Conservation (phyloP, 2,888 invertebrate genomes). For the Lasioglossum zephyrum region DNA sequence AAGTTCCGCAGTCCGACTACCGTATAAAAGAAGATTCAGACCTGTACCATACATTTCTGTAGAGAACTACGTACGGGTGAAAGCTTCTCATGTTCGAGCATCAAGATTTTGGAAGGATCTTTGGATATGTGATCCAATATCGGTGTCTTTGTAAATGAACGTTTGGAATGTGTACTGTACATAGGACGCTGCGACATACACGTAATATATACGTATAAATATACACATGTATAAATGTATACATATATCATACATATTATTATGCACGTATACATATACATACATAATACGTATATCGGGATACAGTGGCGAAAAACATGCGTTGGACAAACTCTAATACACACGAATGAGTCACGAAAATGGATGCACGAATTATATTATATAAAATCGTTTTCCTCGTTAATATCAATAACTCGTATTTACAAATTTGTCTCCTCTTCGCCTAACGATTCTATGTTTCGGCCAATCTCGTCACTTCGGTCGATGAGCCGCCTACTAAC, state of each 20-base stretch:
- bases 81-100: slow-evolving; percentile 10
- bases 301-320: slow-evolving; percentile 11
- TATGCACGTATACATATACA: not conserved
- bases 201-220: not conserved
- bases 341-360: slow-evolving; percentile 35
- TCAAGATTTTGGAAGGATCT: slow-evolving; percentile 7
- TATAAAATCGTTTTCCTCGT: slow-evolving; percentile 49
- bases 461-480: slow-evolving; percentile 11
- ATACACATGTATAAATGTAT: no score
- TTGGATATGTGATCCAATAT: slow-evolving; percentile 13
- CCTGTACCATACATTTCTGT: slow-evolving; percentile 5
- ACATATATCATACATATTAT: no score
- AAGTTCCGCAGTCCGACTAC: not conserved
- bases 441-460: slow-evolving; percentile 35
- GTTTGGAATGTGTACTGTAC: slow-evolving; percentile 48
- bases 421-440: slow-evolving; percentile 42
- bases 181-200: slow-evolving; percentile 24
- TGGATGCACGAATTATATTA: slow-evolving; percentile 43
- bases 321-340: slow-evolving; percentile 25
- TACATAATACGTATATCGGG: slow-evolving; percentile 6
- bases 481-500: slow-evolving; percentile 17
- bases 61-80: slow-evolving; percentile 10
- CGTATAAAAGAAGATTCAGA: slow-evolving; percentile 23
- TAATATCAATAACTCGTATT: slow-evolving; percentile 49
- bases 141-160: slow-evolving; percentile 9